phyloP scores from a whole-genome alignment of 2,797 vertebrate species.

The Heteromormyrus szaboi region DNA sequence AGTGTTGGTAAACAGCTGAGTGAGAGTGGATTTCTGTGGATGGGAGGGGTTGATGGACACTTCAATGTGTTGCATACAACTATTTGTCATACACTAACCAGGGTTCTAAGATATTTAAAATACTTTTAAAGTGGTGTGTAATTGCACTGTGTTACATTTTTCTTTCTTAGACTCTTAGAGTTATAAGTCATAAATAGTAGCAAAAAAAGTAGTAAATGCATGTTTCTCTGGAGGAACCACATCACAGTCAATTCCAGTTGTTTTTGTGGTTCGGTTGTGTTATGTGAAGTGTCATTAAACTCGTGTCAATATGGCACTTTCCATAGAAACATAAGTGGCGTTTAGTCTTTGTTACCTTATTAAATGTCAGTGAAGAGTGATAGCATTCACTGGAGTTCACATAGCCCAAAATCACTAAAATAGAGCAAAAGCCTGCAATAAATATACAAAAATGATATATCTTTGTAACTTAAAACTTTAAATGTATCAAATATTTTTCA shows the following conservation, averaged over 20 bases:
- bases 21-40: background rate
- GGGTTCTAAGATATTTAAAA: background rate
- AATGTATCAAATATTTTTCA: background rate
- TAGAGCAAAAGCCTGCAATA: background rate
- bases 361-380: background rate
- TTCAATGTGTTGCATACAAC: background rate
- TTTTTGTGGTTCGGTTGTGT: background rate
- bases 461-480: background rate
- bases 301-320: background rate
- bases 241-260: background rate
- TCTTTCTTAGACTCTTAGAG: background rate
- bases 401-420: background rate
- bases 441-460: background rate
- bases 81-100: background rate
- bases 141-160: background rate
- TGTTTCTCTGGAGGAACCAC: background rate
- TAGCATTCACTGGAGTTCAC: background rate
- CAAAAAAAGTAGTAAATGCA: background rate
- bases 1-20: constrained; percentile 12
- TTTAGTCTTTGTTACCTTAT: background rate
- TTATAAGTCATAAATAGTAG: background rate
- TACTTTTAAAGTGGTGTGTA: background rate
- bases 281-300: background rate
- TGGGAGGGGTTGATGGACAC: background rate
- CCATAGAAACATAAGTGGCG: background rate